A percentile compares a stretch with the other conserved stretches of the same genome.
Evolutionary conservation across 2,797 vertebrate genomes (phyloP).

Genomic region (Hoplostethus atlanticus): DNA sequence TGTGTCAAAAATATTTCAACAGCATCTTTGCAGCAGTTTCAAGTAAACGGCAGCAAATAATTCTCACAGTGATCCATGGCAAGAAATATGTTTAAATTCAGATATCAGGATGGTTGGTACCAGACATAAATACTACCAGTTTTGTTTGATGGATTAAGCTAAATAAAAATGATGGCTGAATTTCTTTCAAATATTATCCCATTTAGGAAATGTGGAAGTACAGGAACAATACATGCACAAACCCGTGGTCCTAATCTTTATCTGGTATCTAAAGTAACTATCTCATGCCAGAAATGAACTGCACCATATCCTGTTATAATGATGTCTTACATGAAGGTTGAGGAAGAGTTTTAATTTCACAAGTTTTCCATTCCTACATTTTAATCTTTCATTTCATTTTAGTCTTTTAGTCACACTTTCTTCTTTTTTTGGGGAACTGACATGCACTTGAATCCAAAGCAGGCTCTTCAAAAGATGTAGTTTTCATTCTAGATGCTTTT

Average conservation of each 20-base stretch:
- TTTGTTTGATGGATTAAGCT: too few species aligned
- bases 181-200: too few species aligned
- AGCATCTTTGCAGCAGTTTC: too few species aligned
- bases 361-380: neutral
- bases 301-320: neutral
- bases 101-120: too few species aligned
- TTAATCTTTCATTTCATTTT: neutral
- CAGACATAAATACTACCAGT: too few species aligned
- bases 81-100: too few species aligned
- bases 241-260: neutral
- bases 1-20: too few species aligned
- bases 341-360: neutral
- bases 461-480: constrained; percentile 7
- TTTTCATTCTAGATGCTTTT: constrained; percentile 24
- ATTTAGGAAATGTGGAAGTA: too few species aligned
- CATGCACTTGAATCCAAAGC: constrained; percentile 6
- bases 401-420: neutral
- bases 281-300: neutral
- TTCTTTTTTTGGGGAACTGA: neutral
- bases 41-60: too few species aligned
- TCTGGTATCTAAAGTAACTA: neutral
- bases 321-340: neutral
- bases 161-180: too few species aligned
- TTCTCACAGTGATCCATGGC: too few species aligned
- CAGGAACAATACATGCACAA: neutral